A percentile compares a stretch with the other conserved stretches of the same genome.
Evolutionary conservation across 2,797 vertebrate species (phyloP).

Genomic region (Mormyrus hasselquistii): DNA sequence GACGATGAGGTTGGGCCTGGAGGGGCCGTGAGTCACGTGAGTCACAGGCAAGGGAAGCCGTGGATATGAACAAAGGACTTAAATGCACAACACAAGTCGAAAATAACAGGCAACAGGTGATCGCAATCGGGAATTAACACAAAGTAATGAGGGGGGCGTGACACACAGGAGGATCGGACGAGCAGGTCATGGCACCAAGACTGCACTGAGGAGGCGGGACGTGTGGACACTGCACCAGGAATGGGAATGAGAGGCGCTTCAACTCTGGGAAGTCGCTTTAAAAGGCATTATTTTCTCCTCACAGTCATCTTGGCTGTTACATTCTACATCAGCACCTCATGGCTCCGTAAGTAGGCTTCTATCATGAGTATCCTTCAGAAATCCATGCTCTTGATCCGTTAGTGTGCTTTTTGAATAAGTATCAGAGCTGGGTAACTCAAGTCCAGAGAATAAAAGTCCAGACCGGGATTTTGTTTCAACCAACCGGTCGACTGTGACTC

Average conservation of each 20-base stretch:
- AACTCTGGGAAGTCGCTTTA: background rate
- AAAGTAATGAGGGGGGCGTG: no score
- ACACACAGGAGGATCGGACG: no score
- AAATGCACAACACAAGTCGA: no score
- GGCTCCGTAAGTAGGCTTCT: constrained; percentile 55
- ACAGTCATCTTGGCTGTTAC: constrained; percentile 45
- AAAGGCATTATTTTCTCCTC: constrained; percentile 41
- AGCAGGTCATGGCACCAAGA: background rate
- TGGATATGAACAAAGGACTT: no score
- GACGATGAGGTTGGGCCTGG: background rate
- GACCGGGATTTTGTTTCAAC: background rate
- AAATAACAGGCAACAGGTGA: no score
- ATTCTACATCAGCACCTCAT: constrained; percentile 50
- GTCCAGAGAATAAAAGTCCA: background rate
- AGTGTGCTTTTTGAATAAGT: background rate
- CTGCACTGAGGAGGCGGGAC: background rate
- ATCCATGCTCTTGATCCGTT: background rate
- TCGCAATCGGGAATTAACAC: no score
- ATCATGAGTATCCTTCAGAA: background rate
- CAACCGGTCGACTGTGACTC: background rate
- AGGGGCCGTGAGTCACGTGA: background rate
- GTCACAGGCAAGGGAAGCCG: no score
- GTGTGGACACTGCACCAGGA: background rate
- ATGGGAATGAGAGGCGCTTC: constrained; percentile 32
- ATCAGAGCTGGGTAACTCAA: background rate